phyloP scores from a whole-genome alignment of 2,888 invertebrate species.

The Hanleya hanleyi region DNA sequence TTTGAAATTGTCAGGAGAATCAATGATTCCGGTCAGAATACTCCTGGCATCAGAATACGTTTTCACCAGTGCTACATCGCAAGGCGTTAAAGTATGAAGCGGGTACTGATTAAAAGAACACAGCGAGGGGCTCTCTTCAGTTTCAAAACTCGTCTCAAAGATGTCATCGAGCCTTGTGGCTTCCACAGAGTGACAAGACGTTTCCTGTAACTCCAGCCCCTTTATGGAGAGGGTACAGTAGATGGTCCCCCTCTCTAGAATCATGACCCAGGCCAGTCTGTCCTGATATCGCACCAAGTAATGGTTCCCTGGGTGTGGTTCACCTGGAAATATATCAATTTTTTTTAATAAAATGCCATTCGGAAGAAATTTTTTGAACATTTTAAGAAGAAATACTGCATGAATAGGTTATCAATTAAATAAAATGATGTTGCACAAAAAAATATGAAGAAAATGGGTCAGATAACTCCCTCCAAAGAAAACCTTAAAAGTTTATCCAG shows the following conservation, averaged over 20 bases:
- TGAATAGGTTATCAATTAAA: too few relatives aligned
- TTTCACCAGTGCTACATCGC: constrained; percentile 60
- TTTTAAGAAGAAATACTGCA: too few relatives aligned
- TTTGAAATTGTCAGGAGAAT: constrained; percentile 69
- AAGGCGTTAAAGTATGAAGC: constrained; percentile 61
- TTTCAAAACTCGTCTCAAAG: constrained; percentile 72
- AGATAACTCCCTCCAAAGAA: too few relatives aligned
- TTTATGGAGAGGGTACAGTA: constrained; percentile 71
- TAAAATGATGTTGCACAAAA: too few relatives aligned
- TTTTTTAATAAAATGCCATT: too few relatives aligned
- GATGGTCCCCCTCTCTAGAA: constrained; percentile 73
- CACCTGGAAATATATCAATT: constrained; percentile 67
- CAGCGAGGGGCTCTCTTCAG: constrained; percentile 33
- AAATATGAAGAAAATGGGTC: too few relatives aligned
- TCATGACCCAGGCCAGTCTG: constrained; percentile 73
- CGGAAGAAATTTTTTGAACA: too few relatives aligned
- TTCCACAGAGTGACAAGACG: constrained; percentile 75
- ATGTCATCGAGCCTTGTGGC: constrained; percentile 74
- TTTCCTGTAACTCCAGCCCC: constrained; percentile 75
- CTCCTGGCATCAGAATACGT: constrained; percentile 74
- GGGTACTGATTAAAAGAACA: constrained; percentile 59
- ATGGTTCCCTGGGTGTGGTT: constrained; percentile 71
- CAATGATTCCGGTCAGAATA: constrained; percentile 74
- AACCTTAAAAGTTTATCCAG: too few relatives aligned
- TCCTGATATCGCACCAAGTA: constrained; percentile 75